A percentile compares a stretch with the other conserved stretches of the same genome.
These are phyloP conservation scores for Procambarus clarkii DNA, from an alignment of 1,140 invertebrate genomes.

Conservation along the genomic window DNA sequence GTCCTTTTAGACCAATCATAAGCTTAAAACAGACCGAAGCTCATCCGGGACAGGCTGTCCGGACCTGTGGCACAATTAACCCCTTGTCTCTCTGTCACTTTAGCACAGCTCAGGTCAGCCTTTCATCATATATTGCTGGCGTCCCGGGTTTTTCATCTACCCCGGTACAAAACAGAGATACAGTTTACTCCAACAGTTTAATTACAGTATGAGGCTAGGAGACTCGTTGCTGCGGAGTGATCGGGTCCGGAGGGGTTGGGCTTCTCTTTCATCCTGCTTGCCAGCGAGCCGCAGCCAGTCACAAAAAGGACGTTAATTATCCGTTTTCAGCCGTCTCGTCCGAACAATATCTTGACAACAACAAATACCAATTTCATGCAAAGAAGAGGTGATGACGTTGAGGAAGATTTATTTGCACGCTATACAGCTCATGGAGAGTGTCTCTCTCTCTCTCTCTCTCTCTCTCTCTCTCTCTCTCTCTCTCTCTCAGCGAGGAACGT, in stretches of 20 bases:
- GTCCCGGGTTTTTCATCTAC: too few relatives aligned
- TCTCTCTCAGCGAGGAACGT: background rate
- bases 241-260: background rate
- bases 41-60: too few relatives aligned
- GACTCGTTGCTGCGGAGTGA: background rate
- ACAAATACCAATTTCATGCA: slow-evolving; percentile 58
- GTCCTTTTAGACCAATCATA: too few relatives aligned
- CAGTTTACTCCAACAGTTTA: background rate
- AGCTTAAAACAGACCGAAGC: too few relatives aligned
- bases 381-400: slow-evolving; percentile 27
- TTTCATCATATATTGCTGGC: too few relatives aligned
- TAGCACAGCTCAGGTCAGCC: too few relatives aligned
- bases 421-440: background rate
- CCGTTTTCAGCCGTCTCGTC: slow-evolving; percentile 47
- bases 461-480: slow-evolving; percentile 27
- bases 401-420: background rate
- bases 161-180: too few relatives aligned
- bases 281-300: slow-evolving; percentile 6
- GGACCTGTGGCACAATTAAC: too few relatives aligned
- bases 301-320: slow-evolving; percentile 49
- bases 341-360: slow-evolving; percentile 55
- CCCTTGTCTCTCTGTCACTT: too few relatives aligned
- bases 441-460: slow-evolving; percentile 8
- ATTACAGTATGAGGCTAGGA: background rate
- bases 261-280: slow-evolving; percentile 33